Base-by-base conservation (phyloP, 2,113 vertebrate genomes). In the Callipepla californica region DNA sequence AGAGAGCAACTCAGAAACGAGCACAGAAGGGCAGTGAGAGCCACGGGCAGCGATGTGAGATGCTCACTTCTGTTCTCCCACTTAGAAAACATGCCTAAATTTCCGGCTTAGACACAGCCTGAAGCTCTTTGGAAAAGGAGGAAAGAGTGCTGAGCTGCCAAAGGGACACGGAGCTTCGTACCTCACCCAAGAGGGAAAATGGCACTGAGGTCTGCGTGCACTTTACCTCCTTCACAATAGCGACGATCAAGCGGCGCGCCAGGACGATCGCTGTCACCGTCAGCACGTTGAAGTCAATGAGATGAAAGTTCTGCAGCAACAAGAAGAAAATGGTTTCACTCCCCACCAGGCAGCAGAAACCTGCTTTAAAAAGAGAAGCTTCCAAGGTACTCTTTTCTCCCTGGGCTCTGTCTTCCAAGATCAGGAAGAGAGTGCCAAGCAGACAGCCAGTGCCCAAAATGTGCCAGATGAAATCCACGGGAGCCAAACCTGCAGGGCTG, bases 281-380 rank as follows among this genome's bases (percentile, higher is more conserved):
- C 97, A 99, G 97, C 98, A 99, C 98, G 96, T 99, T 99, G 98
- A 99, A 99, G 97, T 99, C 99, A 47, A 99, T 99, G 28, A 99
- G 98, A 89, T 99, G 99, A 85, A 99, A 99, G 94, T 99, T 99
- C 99, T 99, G 98, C 23, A 63, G 83, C 17, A 95, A 97, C 86
- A 85, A 82, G 94, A 86, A 19, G 76, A 85, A 10, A 86, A 21
- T 6, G 0, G 87, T 48, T 40, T 48, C 25, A 17, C 47, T 58
- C 76, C 2, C 81, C 65, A 48, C 0, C 48, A 61, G 66, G 82
- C 32, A 84, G n/a, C 73, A 91, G 50, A 75, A 79, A 63, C 26
- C 55, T 57, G 25, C 30, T 26, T 1, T 6, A 21, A 26, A 23
- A 16, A 70, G 45, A 61, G 11, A 47, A 77, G 40, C 8, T 28